Base-by-base conservation (phyloP, 2,113 vertebrate species). In the Gasterosteus nipponicus region DNA sequence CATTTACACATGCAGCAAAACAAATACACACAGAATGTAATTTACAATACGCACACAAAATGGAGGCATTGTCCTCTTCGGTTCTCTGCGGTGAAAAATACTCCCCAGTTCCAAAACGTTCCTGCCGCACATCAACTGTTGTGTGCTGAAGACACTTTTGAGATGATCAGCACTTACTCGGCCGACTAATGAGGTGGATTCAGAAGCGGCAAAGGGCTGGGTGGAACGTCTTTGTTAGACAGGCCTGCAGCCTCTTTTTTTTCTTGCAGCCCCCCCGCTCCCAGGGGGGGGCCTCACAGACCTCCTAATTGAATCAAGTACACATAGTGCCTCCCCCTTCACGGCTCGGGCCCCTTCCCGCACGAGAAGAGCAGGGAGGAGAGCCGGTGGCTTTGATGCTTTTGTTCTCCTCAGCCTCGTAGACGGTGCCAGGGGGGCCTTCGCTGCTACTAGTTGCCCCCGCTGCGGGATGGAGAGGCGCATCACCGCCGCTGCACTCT, bases 281-380 rank as follows among this genome's bases (percentile, higher is more conserved):
- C 96, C 95, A 14, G 19, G 94, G 95, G 96, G 95, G 22, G 82
- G 82, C 82, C 94, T 95, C 94, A 90, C 93, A 95, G 93, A 89
- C 90, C 87, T 78, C 86, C 90, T 97, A 97, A 98, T 97, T 98
- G 94, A 98, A 97, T 98, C 95, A 96, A 94, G 92, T 94, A 82
- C 93, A 77, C 84, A 89, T 82, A 92, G 41, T 82, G 81, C 92
- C 89, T 81, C 60, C 84, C 83, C 90, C 89, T 78, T 57, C 73
- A 72, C 38, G 78, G 67, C 91, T 80, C 84, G 15, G 87, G 87
- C 87, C 87, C 89, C 89, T 91, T 84, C 87, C 84, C 53, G 44
- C 79, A 58, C 0, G 16, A 69, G 60, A 78, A 76, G 68, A 85
- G 77, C 16, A 3, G 79, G 84, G 58, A 72, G 80, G 87, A 84